Evolutionary conservation across 2,888 invertebrate species (phyloP), one percentile per base, ranked within the genome.

Genomic region (Perizoma affinitatum): DNA sequence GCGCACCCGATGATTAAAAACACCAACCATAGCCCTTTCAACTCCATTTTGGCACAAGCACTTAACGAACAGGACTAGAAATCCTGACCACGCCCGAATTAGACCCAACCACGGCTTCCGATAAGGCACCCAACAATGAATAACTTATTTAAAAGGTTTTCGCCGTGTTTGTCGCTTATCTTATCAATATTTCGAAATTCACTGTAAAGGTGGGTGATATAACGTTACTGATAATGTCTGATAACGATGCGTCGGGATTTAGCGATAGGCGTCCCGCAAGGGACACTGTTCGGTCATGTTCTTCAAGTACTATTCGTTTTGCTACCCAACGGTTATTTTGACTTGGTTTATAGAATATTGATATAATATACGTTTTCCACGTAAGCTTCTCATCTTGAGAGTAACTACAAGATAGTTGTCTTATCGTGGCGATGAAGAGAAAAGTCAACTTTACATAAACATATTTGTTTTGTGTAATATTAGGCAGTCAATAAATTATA

Each of bases 171-270:
- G 69, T 56, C 61, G 68, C 58, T 46, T 83, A 84, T 84, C 83
- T 89, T 88, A 90, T 90, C 89, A 69, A 47, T 61, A 71, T 88
- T 88, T 87, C 83, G 83, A 90, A 88, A 88, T 89, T 86, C 88
- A 83, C 68, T 72, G 84, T 86, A 88, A 83, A 87, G 81, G 80
- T 83, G 71, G 75, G 79, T 81, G 87, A 87, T 87, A 79, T 78
- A 81, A 78, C 72, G 68, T 63, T 58, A 6, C 48, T 73, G 76
- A 78, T 79, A 76, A 69, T 41, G 49, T 5, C 45, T 61, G 78
- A 80, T 80, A 79, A 73, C 66, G 48, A 43, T 54, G 68, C 71
- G 73, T 57, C 66, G 66, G 63, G 63, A 62, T 54, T 58, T 66
- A 60, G 67, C 63, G 68, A 33, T 53, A 48, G 75, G 80, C 34